Conservation (phyloP, 2,113 vertebrate species). For the Laterallus jamaicensis region DNA sequence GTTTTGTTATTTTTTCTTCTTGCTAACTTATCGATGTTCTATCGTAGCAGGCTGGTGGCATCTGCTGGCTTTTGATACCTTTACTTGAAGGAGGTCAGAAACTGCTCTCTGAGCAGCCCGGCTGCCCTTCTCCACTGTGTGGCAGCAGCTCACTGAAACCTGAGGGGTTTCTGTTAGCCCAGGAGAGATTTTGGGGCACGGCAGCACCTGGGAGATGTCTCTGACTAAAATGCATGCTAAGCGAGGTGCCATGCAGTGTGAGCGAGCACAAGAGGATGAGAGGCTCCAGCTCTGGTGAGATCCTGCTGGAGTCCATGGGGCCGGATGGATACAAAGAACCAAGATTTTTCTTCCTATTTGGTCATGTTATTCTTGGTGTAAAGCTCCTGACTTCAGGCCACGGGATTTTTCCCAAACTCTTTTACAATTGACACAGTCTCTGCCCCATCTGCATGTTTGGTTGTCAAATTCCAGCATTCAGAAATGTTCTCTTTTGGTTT, state of each 20-base stretch:
- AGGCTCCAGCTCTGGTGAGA: neutral
- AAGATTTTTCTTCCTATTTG: slow-evolving; percentile 22
- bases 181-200: neutral
- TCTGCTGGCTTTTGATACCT: neutral
- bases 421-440: slow-evolving; percentile 33
- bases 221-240: neutral
- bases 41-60: neutral
- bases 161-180: neutral
- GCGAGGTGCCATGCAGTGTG: neutral
- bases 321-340: neutral
- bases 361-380: slow-evolving; percentile 38
- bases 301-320: neutral
- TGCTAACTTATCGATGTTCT: neutral
- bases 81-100: accelerated
- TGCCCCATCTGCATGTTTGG: neutral
- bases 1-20: neutral
- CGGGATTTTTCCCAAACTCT: slow-evolving; percentile 38
- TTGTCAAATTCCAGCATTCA: slow-evolving; percentile 24
- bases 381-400: slow-evolving; percentile 12
- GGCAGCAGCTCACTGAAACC: neutral
- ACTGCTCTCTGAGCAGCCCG: neutral
- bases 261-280: accelerated
- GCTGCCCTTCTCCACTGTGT: accelerated
- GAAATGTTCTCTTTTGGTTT: slow-evolving; percentile 39
- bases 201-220: neutral